Evolutionary conservation across 2,888 invertebrate genomes (phyloP).

Genomic region (Eupithecia subfuscata): DNA sequence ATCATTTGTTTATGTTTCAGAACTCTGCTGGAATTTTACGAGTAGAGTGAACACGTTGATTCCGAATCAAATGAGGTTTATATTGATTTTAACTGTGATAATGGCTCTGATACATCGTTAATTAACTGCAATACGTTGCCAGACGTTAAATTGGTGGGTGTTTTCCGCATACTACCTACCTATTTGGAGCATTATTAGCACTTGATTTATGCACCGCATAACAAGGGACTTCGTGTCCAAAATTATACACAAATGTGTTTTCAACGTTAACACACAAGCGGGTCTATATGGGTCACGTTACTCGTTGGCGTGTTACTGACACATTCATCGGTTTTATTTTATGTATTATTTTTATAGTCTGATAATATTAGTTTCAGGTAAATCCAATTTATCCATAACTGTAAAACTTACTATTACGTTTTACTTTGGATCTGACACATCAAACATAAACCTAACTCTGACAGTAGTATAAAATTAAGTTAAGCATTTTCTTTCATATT

Average conservation of each 20-base stretch:
- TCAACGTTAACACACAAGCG: slow-evolving; percentile 18
- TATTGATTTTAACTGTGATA: slow-evolving; percentile 22
- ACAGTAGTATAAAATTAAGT: not conserved
- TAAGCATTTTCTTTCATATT: not conserved
- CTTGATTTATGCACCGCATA: slow-evolving; percentile 43
- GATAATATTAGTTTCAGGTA: not conserved
- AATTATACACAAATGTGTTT: slow-evolving; percentile 31
- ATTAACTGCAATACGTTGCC: slow-evolving; percentile 40
- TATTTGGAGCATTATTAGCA: slow-evolving; percentile 40
- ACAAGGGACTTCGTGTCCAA: slow-evolving; percentile 33
- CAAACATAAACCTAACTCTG: not conserved
- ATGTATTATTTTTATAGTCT: not conserved
- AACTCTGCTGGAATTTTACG: not conserved
- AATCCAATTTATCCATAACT: not conserved
- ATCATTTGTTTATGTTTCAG: not conserved
- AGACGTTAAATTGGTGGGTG: slow-evolving; percentile 34
- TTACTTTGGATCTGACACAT: not conserved
- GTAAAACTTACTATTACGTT: not conserved
- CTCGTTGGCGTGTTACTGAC: slow-evolving; percentile 30
- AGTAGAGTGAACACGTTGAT: slow-evolving; percentile 12
- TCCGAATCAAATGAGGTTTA: slow-evolving; percentile 11
- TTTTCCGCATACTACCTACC: slow-evolving; percentile 29
- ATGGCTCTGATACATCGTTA: slow-evolving; percentile 28
- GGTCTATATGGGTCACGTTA: slow-evolving; percentile 20
- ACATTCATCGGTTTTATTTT: slow-evolving; percentile 15